phyloP scores from a whole-genome alignment of 1,140 invertebrate genomes.

The Diachasmimorpha longicaudata region DNA sequence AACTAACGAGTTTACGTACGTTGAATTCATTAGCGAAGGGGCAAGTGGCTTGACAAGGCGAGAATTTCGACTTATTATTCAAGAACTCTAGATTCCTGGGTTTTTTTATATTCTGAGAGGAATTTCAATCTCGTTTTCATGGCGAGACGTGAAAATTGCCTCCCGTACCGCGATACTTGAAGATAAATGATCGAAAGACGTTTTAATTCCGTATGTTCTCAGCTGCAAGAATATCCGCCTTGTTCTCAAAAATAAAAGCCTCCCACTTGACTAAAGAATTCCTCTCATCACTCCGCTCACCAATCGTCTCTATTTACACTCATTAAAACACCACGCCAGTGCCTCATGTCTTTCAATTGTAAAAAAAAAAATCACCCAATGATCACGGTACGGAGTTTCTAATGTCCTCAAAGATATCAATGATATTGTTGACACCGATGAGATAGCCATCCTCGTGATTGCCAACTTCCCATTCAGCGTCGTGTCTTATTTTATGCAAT shows the following conservation, averaged over 20 bases:
- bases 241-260: no score
- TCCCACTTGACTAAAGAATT: background rate
- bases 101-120: no score
- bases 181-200: no score
- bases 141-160: no score
- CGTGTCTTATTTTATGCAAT: constrained; percentile 76
- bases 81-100: no score
- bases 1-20: constrained; percentile 32
- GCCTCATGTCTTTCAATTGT: background rate
- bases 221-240: no score
- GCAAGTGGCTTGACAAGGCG: no score
- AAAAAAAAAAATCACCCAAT: background rate
- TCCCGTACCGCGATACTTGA: no score
- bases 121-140: no score
- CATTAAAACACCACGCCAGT: background rate
- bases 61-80: no score
- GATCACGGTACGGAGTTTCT: constrained; percentile 27
- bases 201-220: no score
- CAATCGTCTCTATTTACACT: background rate
- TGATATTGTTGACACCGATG: constrained; percentile 92
- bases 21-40: background rate
- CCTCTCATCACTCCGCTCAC: background rate
- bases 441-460: constrained; percentile 99
- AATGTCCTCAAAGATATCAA: constrained; percentile 76
- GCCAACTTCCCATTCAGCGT: constrained; percentile 89